Evolutionary conservation across 2,797 vertebrate species (phyloP), one percentile per base, ranked within the genome.

Genomic region (Cuculus canorus): DNA sequence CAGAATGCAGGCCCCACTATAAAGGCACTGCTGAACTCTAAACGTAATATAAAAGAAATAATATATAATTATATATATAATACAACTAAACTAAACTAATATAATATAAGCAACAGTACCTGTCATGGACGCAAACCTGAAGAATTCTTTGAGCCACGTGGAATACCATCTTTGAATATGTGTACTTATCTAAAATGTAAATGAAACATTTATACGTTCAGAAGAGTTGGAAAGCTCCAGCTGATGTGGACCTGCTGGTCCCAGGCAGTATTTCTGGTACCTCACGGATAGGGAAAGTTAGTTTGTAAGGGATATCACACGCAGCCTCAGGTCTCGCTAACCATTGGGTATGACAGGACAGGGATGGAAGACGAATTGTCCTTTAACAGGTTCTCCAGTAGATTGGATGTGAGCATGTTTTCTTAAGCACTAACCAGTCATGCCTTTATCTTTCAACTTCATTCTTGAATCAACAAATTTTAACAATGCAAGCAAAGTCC

Each of bases 111-210:
- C n/a, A 64, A 11, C n/a, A 50, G 17, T 48, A 37, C 17, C 60
- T 61, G 80, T 25, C 41, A 15, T 3, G 7, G 12, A 91, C 61
- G 90, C 43, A 90, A 84, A 39, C 9, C 60, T 25, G 33, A 88
- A 84, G 33, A 84, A 90, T 30, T 88, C 81, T 86, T 63, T 37
- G 60, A 92, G 68, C 79, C 81, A 82, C 83, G 82, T 86, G 80
- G 77, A 77, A 77, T 21, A 53, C 9, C 10, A 15, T 60, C 47
- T 88, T 71, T 13, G 32, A 91, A 71, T 61, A 64, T 1, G 3
- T 57, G 45, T 81, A 30, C 48, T 52, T 17, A 50, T 27, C 10
- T 13, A 61, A 90, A 76, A 70, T 0, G 25, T 12, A 69, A 78
- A 72, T 30, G 43, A 88, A 88, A 70, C 79, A 35, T 41, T 41